These are phyloP conservation scores for Lutjanus erythropterus DNA, from an alignment of 2,113 vertebrate genomes.

Conservation along the genomic window DNA sequence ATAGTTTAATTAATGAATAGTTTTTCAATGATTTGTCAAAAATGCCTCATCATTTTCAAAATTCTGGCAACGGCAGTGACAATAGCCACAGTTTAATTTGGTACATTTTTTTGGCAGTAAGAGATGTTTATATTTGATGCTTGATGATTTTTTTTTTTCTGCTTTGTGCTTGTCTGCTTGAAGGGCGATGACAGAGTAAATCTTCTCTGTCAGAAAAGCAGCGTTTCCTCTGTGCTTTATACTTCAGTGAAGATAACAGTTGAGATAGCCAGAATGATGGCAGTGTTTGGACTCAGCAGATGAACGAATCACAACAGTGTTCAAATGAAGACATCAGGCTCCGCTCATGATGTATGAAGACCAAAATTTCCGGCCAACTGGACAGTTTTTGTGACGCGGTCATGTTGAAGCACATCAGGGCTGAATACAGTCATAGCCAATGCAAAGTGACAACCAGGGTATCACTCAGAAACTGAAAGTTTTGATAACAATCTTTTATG, in stretches of 20 bases:
- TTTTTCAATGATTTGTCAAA: not conserved
- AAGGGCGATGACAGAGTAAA: not conserved
- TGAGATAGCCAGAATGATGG: no score
- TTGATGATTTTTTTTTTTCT: not conserved
- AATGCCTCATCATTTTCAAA: not conserved
- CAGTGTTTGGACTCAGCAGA: not conserved
- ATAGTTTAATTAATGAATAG: not conserved
- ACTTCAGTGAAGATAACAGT: not conserved
- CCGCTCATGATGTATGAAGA: not conserved
- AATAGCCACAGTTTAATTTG: not conserved
- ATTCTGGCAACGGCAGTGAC: not conserved
- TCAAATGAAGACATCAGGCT: not conserved
- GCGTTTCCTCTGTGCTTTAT: not conserved
- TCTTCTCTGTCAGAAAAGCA: no score
- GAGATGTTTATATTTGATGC: not conserved
- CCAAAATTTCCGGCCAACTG: not conserved
- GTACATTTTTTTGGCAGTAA: not conserved
- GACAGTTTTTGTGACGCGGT: not conserved
- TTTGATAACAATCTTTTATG: slow-evolving; percentile 17
- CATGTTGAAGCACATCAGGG: slow-evolving; percentile 1
- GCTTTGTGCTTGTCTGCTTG: not conserved
- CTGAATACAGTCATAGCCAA: no score
- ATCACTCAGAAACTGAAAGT: not conserved
- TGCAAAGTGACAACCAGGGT: not conserved
- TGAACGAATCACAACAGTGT: not conserved